Evolutionary conservation across 1,140 invertebrate genomes (phyloP).

Genomic region (Aplysia californica): DNA sequence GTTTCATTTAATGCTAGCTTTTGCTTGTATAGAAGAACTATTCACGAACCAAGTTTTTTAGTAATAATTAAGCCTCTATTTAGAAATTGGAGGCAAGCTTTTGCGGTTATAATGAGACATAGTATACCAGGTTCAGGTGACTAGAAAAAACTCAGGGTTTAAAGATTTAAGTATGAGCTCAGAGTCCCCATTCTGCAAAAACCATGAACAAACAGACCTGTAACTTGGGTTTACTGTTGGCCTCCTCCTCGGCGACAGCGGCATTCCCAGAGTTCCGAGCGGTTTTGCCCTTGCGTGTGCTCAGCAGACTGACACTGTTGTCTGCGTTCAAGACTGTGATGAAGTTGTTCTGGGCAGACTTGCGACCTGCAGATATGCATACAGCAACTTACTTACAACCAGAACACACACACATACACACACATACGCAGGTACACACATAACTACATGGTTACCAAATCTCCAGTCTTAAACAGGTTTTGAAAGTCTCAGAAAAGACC

Average conservation of each 20-base stretch:
- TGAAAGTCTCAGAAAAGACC: not conserved
- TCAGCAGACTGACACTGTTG: constrained; percentile 24
- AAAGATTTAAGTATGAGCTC: too few species aligned
- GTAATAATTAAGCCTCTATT: too few species aligned
- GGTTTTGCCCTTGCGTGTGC: constrained; percentile 48
- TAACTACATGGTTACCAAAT: not conserved
- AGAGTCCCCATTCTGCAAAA: not conserved
- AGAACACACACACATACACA: too few species aligned
- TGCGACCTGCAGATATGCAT: constrained; percentile 40
- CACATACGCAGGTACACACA: not conserved
- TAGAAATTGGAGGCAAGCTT: too few species aligned
- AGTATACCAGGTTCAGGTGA: too few species aligned
- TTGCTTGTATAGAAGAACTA: too few species aligned
- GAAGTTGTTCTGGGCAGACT: constrained; percentile 44
- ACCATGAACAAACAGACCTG: not conserved
- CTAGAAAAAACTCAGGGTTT: too few species aligned
- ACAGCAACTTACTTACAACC: too few species aligned
- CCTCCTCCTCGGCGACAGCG: constrained; percentile 56
- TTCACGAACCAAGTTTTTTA: too few species aligned
- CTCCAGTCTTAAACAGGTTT: not conserved
- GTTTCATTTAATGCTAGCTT: too few species aligned
- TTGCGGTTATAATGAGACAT: too few species aligned
- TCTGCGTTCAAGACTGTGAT: constrained; percentile 17
- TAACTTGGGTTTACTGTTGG: constrained; percentile 73
- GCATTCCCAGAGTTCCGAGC: constrained; percentile 46